These are phyloP conservation scores for Chamaea fasciata DNA, from an alignment of 2,113 vertebrate species.

Conservation along the genomic window DNA sequence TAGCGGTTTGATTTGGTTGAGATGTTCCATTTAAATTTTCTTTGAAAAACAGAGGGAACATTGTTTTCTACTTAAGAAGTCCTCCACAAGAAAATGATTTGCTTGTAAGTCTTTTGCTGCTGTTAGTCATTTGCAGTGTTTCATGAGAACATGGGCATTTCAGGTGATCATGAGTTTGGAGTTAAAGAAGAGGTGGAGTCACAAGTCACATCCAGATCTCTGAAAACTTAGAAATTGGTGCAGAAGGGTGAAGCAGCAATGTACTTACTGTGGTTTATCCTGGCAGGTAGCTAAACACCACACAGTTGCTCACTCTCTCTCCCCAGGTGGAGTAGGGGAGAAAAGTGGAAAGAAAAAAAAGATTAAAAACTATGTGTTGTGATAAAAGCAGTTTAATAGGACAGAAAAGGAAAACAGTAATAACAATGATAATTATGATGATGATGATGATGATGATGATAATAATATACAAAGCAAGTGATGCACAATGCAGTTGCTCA, in stretches of 20 bases:
- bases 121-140: neutral
- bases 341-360: neutral
- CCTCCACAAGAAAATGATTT: neutral
- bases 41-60: neutral
- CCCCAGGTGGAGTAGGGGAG: neutral
- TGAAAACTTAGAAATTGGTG: neutral
- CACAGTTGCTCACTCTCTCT: neutral
- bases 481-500: neutral
- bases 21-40: neutral
- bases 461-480: neutral
- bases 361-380: neutral
- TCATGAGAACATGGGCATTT: neutral
- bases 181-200: neutral
- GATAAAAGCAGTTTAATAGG: neutral
- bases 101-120: neutral
- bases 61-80: neutral
- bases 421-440: accelerated
- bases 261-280: neutral
- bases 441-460: neutral
- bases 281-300: neutral
- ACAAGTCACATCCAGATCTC: neutral
- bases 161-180: accelerated
- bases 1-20: neutral
- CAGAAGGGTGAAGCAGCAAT: neutral
- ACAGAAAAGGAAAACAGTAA: neutral